Evolutionary conservation across 2,113 vertebrate species (phyloP).

Genomic region (Bolborhynchus lineola): DNA sequence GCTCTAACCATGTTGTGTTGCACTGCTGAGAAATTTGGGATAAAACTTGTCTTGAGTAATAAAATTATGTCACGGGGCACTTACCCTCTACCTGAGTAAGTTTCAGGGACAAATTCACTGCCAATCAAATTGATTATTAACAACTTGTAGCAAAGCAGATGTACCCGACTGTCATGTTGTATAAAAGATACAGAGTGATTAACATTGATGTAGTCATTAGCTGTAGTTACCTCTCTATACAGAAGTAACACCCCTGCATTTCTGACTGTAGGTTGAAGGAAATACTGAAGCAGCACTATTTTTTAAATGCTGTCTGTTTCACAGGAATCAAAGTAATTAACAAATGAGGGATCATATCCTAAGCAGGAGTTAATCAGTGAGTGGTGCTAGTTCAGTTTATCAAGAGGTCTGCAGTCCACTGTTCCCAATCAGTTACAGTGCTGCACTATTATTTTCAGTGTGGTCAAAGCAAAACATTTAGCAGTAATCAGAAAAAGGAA

Average conservation of each 20-base stretch:
- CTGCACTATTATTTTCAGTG: not conserved
- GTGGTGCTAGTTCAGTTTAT: not conserved
- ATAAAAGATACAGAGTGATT: not conserved
- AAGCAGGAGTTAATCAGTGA: not conserved
- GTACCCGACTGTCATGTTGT: not conserved
- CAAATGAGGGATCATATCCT: not conserved
- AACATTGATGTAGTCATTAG: not conserved
- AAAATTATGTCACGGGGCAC: not conserved
- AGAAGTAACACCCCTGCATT: not conserved
- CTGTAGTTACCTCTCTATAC: not conserved
- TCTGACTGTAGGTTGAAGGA: not conserved
- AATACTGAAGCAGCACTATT: not conserved
- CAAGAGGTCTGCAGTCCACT: not conserved
- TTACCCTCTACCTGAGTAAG: not conserved
- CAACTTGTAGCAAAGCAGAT: not conserved
- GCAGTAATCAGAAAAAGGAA: not conserved
- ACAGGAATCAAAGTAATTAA: not conserved
- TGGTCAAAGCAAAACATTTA: not conserved
- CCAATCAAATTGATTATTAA: not conserved
- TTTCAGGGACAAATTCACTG: not conserved
- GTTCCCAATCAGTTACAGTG: not conserved
- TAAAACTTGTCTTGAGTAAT: not conserved
- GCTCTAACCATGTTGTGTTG: not conserved
- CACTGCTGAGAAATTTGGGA: not conserved
- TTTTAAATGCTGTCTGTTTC: not conserved